These are phyloP conservation scores for Onychomys leucogaster DNA, from an alignment of 2,797 vertebrate species.

Conservation along the genomic window DNA sequence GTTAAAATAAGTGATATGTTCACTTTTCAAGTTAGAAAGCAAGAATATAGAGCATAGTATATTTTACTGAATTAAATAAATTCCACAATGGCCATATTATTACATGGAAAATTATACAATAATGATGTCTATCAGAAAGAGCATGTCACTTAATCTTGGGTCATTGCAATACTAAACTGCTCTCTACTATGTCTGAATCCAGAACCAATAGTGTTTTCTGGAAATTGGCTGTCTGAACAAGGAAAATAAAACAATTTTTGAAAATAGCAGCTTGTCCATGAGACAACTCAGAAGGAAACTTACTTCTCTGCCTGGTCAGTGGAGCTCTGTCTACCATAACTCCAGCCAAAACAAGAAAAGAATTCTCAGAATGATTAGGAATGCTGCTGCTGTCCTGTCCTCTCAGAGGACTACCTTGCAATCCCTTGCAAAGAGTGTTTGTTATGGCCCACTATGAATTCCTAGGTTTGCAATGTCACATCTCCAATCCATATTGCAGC, in stretches of 20 bases:
- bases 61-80: not conserved
- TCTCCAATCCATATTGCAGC: not conserved
- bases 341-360: too few species aligned
- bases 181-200: not conserved
- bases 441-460: fast-evolving
- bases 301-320: not conserved
- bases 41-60: not conserved
- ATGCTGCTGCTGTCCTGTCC: not conserved
- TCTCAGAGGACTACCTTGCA: too few species aligned
- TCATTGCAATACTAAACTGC: not conserved
- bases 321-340: too few species aligned
- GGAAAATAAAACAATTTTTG: not conserved
- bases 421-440: not conserved
- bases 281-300: not conserved
- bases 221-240: not conserved
- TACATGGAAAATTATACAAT: not conserved
- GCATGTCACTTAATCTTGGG: too few species aligned
- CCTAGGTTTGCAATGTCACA: not conserved
- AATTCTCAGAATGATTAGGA: too few species aligned
- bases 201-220: not conserved
- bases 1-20: not conserved
- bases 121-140: not conserved
- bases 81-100: not conserved
- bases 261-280: not conserved
- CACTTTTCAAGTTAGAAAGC: not conserved